These are phyloP conservation scores for Orthosia gothica DNA, from an alignment of 2,888 invertebrate species.

Conservation along the genomic window DNA sequence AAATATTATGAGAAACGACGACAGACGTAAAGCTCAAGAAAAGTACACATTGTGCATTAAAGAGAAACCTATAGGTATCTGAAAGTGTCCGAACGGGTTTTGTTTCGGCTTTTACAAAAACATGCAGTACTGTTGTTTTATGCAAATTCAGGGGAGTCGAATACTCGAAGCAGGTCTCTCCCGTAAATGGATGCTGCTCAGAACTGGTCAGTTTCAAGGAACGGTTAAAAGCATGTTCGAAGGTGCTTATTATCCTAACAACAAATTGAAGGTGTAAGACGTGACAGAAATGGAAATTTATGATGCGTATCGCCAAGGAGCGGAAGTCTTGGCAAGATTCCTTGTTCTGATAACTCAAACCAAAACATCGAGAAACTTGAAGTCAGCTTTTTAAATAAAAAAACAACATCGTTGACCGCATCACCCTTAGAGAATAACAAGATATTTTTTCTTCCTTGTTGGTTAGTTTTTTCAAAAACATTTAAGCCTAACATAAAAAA, in stretches of 20 bases:
- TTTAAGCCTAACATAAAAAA: background rate
- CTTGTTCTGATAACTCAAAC: background rate
- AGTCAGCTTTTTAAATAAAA: background rate
- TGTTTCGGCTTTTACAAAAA: slow-evolving; percentile 40
- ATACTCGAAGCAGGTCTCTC: slow-evolving; percentile 14
- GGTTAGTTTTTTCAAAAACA: no score
- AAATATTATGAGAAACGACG: background rate
- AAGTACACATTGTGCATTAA: slow-evolving; percentile 12
- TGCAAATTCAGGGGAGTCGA: slow-evolving; percentile 40
- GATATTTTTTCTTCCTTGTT: no score
- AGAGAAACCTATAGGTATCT: slow-evolving; percentile 48
- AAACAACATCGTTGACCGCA: background rate
- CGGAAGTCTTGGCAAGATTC: background rate
- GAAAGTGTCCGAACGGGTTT: slow-evolving; percentile 47
- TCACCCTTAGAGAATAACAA: background rate
- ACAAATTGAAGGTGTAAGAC: slow-evolving; percentile 11
- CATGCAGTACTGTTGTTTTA: slow-evolving; percentile 40
- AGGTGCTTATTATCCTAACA: slow-evolving; percentile 11
- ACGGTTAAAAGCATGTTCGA: slow-evolving; percentile 13
- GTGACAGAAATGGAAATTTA: slow-evolving; percentile 1
- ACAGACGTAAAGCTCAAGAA: background rate
- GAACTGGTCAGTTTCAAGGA: slow-evolving; percentile 5
- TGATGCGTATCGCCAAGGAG: background rate
- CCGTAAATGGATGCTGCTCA: slow-evolving; percentile 32
- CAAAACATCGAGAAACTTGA: background rate